Evolutionary conservation across 64 coral and sea anemone species (phyloP).

Genomic region (Acropora tenuis): DNA sequence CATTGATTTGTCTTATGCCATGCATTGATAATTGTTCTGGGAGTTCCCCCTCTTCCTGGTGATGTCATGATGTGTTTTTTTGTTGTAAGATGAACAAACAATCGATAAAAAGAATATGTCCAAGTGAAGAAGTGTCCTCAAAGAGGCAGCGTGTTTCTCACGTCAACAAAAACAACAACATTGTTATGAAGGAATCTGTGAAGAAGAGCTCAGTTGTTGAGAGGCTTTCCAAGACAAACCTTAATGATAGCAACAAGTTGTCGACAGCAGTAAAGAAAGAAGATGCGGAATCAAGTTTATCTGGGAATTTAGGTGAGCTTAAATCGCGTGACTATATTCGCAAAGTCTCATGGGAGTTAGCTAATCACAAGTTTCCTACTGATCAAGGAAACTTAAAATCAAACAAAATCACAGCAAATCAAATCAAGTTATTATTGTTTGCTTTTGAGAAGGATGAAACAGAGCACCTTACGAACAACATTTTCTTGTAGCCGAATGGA

Average conservation of each 20-base stretch:
- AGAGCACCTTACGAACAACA: no score
- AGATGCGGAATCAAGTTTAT: slow-evolving; percentile 16
- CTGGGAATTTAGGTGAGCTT: neutral
- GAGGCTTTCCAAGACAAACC: slow-evolving; percentile 1
- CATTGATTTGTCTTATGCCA: no score
- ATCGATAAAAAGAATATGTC: slow-evolving; percentile 62
- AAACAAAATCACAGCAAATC: no score
- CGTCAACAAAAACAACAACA: slow-evolving; percentile 79
- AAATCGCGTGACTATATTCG: neutral
- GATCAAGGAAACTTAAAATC: no score
- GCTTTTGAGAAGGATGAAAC: no score
- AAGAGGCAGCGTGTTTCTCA: slow-evolving; percentile 82
- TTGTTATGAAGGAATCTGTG: slow-evolving; percentile 56
- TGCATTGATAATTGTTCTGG: no score
- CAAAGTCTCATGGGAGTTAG: neutral
- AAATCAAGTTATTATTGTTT: no score
- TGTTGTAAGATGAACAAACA: neutral
- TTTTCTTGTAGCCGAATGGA: no score
- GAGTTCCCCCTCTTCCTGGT: no score
- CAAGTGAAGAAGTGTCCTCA: neutral
- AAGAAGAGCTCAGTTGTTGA: slow-evolving; percentile 43
- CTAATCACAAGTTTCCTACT: no score
- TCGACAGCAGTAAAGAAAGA: neutral
- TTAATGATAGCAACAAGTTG: neutral
- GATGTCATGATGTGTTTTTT: neutral